Conservation (phyloP, 2,888 invertebrate species). For the Cataglyphis livida region DNA sequence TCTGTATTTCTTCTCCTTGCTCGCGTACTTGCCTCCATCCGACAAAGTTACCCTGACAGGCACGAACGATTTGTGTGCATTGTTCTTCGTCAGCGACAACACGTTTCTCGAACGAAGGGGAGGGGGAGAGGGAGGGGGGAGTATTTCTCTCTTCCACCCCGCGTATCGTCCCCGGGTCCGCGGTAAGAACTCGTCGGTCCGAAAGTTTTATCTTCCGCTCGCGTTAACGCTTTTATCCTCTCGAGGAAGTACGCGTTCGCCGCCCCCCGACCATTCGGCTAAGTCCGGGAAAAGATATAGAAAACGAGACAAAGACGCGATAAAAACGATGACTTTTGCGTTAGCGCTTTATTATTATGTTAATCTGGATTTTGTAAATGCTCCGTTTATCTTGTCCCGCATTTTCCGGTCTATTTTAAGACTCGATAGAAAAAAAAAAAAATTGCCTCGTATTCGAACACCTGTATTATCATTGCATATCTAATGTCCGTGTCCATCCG, state of each 20-base stretch:
- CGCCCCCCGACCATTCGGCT: background rate
- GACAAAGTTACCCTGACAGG: constrained; percentile 68
- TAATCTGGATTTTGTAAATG: constrained; percentile 30
- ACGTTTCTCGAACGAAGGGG: constrained; percentile 36
- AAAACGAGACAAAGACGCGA: constrained; percentile 11
- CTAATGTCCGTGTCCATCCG: background rate
- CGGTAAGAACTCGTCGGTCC: constrained; percentile 52
- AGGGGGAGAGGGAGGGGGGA: too few relatives aligned
- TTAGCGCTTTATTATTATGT: constrained; percentile 40
- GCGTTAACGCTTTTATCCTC: constrained; percentile 49
- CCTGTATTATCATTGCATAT: background rate
- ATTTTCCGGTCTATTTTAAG: background rate
- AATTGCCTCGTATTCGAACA: background rate
- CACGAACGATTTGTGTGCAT: constrained; percentile 60
- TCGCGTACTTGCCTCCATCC: constrained; percentile 47
- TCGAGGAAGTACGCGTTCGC: constrained; percentile 18
- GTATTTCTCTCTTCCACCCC: constrained; percentile 16
- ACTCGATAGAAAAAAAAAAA: background rate
- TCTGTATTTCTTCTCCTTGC: constrained; percentile 44
- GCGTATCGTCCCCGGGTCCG: constrained; percentile 20
- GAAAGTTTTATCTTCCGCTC: constrained; percentile 49
- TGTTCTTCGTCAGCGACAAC: constrained; percentile 55
- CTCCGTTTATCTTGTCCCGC: background rate
- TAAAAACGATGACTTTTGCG: constrained; percentile 34
- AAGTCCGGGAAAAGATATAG: background rate